These are phyloP conservation scores for Tachina lurida DNA, from an alignment of 2,888 invertebrate species.

Conservation along the genomic window DNA sequence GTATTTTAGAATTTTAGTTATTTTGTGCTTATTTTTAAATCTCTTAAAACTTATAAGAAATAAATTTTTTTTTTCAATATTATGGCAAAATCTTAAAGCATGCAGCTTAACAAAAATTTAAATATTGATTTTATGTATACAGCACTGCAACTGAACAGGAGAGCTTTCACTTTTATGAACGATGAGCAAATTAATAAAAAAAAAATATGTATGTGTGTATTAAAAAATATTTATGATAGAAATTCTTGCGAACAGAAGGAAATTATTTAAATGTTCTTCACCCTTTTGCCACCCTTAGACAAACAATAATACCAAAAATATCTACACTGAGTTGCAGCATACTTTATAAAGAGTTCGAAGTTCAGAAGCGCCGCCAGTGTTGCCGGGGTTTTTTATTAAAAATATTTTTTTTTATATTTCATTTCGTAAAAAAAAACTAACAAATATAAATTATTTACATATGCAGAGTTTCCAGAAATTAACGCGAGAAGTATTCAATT, in stretches of 20 bases:
- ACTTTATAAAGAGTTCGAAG: slow-evolving; percentile 18
- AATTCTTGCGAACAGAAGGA: slow-evolving; percentile 42
- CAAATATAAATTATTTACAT: too few relatives aligned
- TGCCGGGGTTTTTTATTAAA: too few relatives aligned
- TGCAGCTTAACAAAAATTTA: background rate
- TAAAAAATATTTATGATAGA: slow-evolving; percentile 1
- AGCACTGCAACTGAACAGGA: background rate
- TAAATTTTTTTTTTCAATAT: background rate
- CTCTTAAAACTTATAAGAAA: too few relatives aligned
- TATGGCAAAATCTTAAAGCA: too few relatives aligned
- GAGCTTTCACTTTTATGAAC: slow-evolving; percentile 24
- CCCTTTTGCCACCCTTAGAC: background rate
- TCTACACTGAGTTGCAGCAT: background rate
- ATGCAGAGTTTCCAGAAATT: too few relatives aligned
- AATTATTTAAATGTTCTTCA: slow-evolving; percentile 27
- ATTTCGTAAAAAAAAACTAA: too few relatives aligned
- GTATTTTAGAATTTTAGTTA: too few relatives aligned
- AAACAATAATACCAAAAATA: slow-evolving; percentile 25
- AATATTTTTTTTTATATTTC: too few relatives aligned
- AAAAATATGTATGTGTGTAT: background rate
- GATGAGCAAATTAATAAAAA: slow-evolving; percentile 7
- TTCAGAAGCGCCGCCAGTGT: background rate
- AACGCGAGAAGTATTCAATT: too few relatives aligned
- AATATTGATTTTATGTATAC: slow-evolving; percentile 18
- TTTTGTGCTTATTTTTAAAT: too few relatives aligned